Evolutionary conservation across 2,113 vertebrate genomes (phyloP).

Genomic region (Nothocercus julius): DNA sequence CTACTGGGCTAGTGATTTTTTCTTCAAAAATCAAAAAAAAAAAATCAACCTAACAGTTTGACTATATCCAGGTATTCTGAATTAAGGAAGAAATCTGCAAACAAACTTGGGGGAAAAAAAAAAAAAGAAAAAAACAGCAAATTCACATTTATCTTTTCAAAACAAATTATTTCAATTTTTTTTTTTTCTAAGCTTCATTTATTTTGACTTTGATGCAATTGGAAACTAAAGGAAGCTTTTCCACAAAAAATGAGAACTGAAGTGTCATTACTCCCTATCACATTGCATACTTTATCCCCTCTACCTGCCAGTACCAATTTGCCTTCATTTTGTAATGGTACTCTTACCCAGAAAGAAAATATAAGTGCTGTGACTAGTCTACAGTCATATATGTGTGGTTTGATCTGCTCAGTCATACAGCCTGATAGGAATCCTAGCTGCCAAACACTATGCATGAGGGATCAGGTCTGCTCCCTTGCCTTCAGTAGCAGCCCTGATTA

Average conservation of each 20-base stretch:
- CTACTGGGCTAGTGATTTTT: background rate
- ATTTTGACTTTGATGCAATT: background rate
- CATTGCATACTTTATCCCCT: background rate
- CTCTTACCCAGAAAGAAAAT: background rate
- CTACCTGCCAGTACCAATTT: background rate
- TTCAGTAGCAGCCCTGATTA: background rate
- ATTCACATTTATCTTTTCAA: background rate
- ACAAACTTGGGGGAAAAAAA: background rate
- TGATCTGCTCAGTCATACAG: background rate
- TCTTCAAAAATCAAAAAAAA: background rate
- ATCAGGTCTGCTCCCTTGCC: background rate
- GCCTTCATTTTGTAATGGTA: background rate
- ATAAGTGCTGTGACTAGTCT: background rate
- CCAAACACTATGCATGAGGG: background rate
- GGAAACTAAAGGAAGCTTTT: background rate
- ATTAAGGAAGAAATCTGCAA: background rate
- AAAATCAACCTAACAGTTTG: background rate
- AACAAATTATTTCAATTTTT: background rate
- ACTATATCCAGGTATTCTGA: background rate
- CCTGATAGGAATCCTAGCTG: background rate
- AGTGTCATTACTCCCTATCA: background rate
- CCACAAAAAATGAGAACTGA: background rate
- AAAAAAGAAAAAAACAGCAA: fast-evolving
- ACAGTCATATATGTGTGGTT: background rate
- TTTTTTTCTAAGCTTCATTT: background rate